Evolutionary conservation across 1,140 invertebrate species (phyloP).

Genomic region (Mamestra configurata): DNA sequence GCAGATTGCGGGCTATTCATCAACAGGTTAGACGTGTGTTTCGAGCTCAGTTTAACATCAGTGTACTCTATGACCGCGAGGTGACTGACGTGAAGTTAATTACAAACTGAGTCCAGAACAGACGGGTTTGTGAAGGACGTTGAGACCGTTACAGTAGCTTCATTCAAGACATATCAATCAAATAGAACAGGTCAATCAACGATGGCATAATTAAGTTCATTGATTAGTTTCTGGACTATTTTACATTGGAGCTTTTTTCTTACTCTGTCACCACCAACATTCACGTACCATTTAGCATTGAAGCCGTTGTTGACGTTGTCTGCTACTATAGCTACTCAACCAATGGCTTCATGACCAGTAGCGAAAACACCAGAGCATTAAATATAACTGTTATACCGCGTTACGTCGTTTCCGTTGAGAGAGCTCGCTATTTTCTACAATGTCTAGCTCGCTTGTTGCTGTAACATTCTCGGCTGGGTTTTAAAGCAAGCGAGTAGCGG

Average conservation of each 20-base stretch:
- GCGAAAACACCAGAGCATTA: neutral
- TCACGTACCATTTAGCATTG: neutral
- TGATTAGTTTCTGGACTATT: too few species aligned
- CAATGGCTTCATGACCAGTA: neutral
- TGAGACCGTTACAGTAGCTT: neutral
- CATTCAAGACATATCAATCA: neutral
- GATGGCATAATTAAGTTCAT: too few species aligned
- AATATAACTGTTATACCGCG: neutral
- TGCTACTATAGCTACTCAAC: neutral
- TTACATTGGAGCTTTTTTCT: too few species aligned
- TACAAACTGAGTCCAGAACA: conserved; percentile 8
- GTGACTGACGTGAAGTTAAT: neutral
- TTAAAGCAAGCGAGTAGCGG: neutral
- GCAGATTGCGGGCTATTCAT: neutral
- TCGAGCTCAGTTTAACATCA: neutral
- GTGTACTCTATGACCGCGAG: neutral
- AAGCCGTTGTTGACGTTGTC: too few species aligned
- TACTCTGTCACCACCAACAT: neutral
- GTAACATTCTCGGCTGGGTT: neutral
- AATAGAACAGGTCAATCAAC: neutral
- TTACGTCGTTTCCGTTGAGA: neutral
- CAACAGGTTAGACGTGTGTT: neutral
- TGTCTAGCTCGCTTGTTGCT: neutral
- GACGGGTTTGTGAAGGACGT: neutral
- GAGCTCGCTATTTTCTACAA: neutral